Percentiles rank a stretch among this genome's conserved stretches.
These are phyloP conservation scores for Idaea straminata DNA, from an alignment of 2,888 invertebrate genomes.

Conservation along the genomic window DNA sequence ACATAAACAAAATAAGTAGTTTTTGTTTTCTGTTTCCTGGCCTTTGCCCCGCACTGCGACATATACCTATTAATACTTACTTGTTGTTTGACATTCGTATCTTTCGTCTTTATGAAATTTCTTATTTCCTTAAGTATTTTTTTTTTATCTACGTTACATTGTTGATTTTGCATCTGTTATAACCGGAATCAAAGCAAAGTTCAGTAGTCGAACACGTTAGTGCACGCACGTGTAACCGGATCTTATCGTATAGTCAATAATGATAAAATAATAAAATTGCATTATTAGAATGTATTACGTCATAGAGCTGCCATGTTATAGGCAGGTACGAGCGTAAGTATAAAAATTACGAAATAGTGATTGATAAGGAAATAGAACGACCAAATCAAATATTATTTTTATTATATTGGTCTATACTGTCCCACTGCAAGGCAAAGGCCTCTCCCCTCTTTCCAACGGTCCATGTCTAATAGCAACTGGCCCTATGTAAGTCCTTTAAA, in stretches of 20 bases:
- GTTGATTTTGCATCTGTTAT: background rate
- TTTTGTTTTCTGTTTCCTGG: background rate
- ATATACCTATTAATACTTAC: background rate
- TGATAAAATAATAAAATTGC: conserved; percentile 9
- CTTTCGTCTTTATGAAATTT: background rate
- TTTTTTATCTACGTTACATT: background rate
- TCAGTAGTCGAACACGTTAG: conserved; percentile 14
- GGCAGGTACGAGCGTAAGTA: background rate
- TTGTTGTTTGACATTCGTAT: background rate
- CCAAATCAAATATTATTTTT: too few species aligned
- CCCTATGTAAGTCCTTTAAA: too few species aligned
- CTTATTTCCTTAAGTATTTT: background rate
- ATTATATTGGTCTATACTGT: too few species aligned
- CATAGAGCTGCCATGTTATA: conserved; percentile 4
- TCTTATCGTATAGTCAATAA: conserved; percentile 25
- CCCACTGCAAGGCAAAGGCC: too few species aligned
- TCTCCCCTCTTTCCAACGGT: too few species aligned
- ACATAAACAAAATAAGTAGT: background rate
- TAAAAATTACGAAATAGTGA: background rate
- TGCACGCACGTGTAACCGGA: conserved; percentile 24
- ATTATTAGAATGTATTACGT: conserved; percentile 3
- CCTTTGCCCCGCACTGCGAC: too few species aligned
- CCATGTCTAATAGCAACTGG: too few species aligned
- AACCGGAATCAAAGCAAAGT: conserved; percentile 11
- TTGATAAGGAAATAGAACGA: too few species aligned